Evolutionary conservation across 2,888 invertebrate genomes (phyloP), one percentile per base, ranked within the genome.

Genomic region (Caenorhabditis sp.): DNA sequence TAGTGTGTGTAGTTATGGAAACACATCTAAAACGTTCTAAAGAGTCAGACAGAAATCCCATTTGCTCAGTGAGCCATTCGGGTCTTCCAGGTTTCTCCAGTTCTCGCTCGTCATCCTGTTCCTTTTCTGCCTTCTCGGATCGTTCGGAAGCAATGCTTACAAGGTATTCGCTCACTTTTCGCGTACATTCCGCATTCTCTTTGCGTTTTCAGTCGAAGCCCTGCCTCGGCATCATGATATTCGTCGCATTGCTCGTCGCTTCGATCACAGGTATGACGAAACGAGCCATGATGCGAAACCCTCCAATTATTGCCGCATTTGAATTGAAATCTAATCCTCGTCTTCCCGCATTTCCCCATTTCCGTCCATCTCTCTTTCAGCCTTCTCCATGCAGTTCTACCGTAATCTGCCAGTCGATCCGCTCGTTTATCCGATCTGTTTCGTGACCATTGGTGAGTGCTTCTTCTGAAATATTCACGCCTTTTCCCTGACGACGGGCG

Each of bases 121-220:
- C 41, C 17, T 79, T 5, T 70, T 85, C 55, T 84, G 82, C 37
- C 17, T 86, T 24, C 26, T 81, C 26, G 66, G 74, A 7, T 72
- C 79, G 6, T 80, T 85, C 55, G 79, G 79, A 27, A 55, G 66
- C 26, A 83, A 83, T 66, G 78, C 85, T 0, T 86, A 86, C 55
- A 77, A 86, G 84, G 85, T 83, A 17, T 24, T 11, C 30, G 24
- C 15, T 17, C 27, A 41, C n/a, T n/a, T n/a, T n/a, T n/a, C 39
- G 17, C 17, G 13, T 35, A 15, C 32, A 22, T 27, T 39, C 35
- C 17, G 13, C 22, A 26, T 43, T 15, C 7, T 24, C 7, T 2
- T 52, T 32, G 32, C 52, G 11, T 53, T 76, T 76, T 58, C 72
- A 77, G 77, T 77, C 77, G 55, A 77, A 77, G 56, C 77, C 77